Base-by-base conservation (phyloP, 2,113 vertebrate species). In the Ariopsis seemanni region DNA sequence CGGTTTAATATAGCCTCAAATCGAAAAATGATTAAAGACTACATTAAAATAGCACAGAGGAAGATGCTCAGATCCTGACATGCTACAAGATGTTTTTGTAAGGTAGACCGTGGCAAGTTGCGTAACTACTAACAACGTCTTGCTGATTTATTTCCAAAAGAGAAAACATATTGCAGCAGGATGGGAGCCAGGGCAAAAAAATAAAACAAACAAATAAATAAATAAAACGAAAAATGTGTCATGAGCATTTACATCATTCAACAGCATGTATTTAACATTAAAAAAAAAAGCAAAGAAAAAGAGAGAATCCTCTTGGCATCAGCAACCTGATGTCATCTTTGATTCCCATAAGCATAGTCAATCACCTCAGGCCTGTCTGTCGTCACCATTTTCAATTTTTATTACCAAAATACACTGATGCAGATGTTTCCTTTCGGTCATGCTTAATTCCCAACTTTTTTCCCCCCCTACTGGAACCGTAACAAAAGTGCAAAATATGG, bases 371-470 rank as follows among this genome's bases (percentile, higher is more conserved):
- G 67, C 27, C 27, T 34, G 67, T 69, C 27, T 6, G 67, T 14
- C 27, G 1, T 34, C 67, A 30, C 67, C 12, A 0, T n/a, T 52
- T 77, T 15, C 8, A 50, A 2, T 20, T 50, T 74, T 74, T 74
- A 74, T 17, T 50, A 53, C 75, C 5, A 52, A 27, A 53, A 55
- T 1, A n/a, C 50, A 78, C 5, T 15, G 74, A 11, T 53, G 75
- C 50, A 78, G 75, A n/a, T 78, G 75, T 78, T 78, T 78, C 75
- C 25, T n/a, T 78, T 78, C 75, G 1, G 11, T 78, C 75, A 78
- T 27, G 22, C 50, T 0, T 75, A 42, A 48, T 74, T 52, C 25
- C 20, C 6, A 42, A 8, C 17, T 7, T 27, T 34, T 15, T n/a
- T 80, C 27, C 11, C 42, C 4, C 42, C 42, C 42, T 4, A 52